These are phyloP conservation scores for Thera britannica DNA, from an alignment of 2,888 invertebrate species.

Conservation along the genomic window DNA sequence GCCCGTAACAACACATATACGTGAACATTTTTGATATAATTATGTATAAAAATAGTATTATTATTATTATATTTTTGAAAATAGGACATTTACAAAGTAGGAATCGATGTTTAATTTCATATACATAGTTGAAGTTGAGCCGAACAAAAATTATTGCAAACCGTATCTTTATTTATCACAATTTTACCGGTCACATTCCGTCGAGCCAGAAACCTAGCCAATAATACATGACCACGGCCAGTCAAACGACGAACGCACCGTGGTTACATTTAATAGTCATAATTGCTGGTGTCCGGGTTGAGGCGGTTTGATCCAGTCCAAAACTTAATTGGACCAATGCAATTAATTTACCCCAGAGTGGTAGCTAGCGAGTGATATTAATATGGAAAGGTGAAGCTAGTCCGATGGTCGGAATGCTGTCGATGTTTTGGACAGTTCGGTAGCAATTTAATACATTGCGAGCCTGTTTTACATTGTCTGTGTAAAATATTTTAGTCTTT, in stretches of 20 bases:
- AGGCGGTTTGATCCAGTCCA: constrained; percentile 49
- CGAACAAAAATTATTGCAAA: background rate
- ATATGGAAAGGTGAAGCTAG: constrained; percentile 31
- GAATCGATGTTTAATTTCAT: no score
- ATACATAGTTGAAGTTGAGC: no score
- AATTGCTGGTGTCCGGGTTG: constrained; percentile 56
- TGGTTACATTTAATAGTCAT: constrained; percentile 58
- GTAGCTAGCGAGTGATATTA: constrained; percentile 39
- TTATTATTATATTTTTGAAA: no score
- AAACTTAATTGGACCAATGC: constrained; percentile 51
- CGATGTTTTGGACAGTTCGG: constrained; percentile 14
- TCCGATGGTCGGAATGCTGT: constrained; percentile 20
- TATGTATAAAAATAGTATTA: no score
- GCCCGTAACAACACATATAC: no score
- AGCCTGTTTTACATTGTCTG: no score
- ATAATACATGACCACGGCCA: constrained; percentile 36
- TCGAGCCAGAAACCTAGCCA: constrained; percentile 14
- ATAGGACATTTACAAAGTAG: no score
- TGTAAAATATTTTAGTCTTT: no score
- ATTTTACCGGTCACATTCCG: constrained; percentile 5
- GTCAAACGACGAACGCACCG: constrained; percentile 46
- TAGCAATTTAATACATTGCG: constrained; percentile 6
- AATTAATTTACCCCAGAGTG: constrained; percentile 54
- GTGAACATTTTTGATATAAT: no score
- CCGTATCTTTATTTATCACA: background rate